phyloP scores from a whole-genome alignment of 1,140 invertebrate species.

The Catajapyx aquilonaris region DNA sequence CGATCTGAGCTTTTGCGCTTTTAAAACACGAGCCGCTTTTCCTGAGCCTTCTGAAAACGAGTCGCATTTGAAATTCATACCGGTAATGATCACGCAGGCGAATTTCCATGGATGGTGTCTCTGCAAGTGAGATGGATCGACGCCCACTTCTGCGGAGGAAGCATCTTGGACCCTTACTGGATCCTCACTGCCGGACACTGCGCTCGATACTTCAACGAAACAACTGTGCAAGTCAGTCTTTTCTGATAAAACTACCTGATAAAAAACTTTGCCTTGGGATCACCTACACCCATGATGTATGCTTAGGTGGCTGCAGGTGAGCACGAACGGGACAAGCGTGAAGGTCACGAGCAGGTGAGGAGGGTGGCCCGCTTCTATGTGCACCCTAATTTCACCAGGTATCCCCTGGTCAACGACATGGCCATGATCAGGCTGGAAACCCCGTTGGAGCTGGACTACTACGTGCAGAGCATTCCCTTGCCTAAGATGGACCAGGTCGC shows the following conservation, averaged over 20 bases:
- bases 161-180: slow-evolving; percentile 30
- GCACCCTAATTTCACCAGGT: slow-evolving; percentile 29
- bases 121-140: slow-evolving; percentile 20
- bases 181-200: slow-evolving; percentile 34
- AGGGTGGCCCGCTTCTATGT: slow-evolving; percentile 18
- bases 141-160: slow-evolving; percentile 31
- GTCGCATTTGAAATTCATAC: no score
- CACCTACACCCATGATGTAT: slow-evolving; percentile 13
- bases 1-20: no score
- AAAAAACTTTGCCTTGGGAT: no score
- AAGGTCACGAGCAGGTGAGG: slow-evolving; percentile 23
- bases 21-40: no score
- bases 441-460: no score
- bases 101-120: slow-evolving; percentile 33
- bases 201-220: slow-evolving; percentile 10
- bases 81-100: no score
- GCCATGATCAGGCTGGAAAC: no score
- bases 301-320: slow-evolving; percentile 19
- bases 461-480: no score
- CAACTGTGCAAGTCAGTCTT: not conserved
- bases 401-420: no score
- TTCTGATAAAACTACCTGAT: no score
- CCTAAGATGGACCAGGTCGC: no score
- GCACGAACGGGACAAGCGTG: slow-evolving; percentile 15
- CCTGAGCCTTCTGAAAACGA: no score